These are phyloP conservation scores for Hapalemur alaotrensis DNA, from an alignment of 2,797 vertebrate genomes.

Conservation along the genomic window DNA sequence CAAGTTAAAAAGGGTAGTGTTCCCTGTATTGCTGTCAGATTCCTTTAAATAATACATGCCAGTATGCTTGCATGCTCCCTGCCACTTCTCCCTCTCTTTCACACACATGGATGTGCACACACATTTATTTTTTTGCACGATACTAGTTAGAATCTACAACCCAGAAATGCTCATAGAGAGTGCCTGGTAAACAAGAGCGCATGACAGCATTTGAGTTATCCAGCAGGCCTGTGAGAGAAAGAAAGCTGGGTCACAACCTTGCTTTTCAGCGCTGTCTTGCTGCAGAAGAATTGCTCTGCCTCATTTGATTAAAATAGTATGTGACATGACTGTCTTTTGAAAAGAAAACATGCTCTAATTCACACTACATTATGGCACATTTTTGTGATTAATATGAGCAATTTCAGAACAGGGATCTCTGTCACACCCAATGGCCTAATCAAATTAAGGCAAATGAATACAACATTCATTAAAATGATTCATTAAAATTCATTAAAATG, in stretches of 20 bases:
- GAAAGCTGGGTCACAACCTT: background rate
- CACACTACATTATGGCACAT: background rate
- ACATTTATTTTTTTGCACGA: background rate
- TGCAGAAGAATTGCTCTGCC: background rate
- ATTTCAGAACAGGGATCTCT: background rate
- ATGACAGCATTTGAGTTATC: background rate
- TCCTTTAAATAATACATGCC: background rate
- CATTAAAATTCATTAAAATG: background rate
- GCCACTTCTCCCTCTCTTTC: no score
- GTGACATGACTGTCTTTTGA: conserved; percentile 14
- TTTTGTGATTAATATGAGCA: conserved; percentile 6
- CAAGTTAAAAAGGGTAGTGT: background rate
- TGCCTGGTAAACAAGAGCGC: background rate
- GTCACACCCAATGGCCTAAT: background rate
- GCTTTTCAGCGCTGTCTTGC: background rate
- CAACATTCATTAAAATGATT: background rate
- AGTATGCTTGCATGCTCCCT: background rate
- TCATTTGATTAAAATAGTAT: conserved; percentile 24
- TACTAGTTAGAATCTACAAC: background rate
- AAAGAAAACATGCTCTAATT: conserved; percentile 49
- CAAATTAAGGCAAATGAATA: conserved; percentile 36
- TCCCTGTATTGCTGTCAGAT: background rate
- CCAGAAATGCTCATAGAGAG: background rate
- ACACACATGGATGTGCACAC: background rate
- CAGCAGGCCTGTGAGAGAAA: background rate